Evolutionary conservation across 2,797 vertebrate species (phyloP).

Genomic region (Sus cebifrons): DNA sequence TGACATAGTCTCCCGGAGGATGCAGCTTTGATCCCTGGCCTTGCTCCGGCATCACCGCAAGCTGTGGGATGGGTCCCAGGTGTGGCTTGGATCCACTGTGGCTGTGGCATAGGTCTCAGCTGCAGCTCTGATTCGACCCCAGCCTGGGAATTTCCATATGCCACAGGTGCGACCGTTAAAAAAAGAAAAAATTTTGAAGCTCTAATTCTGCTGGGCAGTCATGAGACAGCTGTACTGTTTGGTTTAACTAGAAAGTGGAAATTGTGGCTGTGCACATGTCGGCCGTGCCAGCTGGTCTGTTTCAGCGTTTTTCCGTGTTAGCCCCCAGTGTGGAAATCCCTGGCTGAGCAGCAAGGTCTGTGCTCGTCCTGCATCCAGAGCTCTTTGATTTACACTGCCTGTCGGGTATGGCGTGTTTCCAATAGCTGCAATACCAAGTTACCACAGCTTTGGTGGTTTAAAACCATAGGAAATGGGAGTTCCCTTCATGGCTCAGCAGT

Average conservation of each 20-base stretch:
- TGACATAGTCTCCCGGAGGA: no score
- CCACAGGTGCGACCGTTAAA: no score
- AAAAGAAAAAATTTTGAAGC: no score
- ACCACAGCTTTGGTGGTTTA: not conserved
- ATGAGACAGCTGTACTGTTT: not conserved
- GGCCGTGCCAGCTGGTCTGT: not conserved
- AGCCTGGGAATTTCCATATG: no score
- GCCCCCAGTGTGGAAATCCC: not conserved
- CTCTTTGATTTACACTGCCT: not conserved
- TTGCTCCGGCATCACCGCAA: no score
- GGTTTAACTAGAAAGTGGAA: not conserved
- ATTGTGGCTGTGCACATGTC: not conserved
- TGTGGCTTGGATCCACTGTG: no score
- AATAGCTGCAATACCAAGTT: not conserved
- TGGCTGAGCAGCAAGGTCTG: not conserved
- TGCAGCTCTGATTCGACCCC: no score
- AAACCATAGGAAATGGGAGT: not conserved
- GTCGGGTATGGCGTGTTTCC: not conserved
- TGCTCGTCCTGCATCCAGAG: not conserved
- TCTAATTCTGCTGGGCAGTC: not conserved
- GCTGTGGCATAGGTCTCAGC: no score
- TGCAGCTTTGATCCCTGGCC: no score
- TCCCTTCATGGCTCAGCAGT: no score
- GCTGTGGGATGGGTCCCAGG: no score
- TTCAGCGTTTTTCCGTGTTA: not conserved